phyloP scores from a whole-genome alignment of 1,140 invertebrate genomes.

The Ceratina calcarata region DNA sequence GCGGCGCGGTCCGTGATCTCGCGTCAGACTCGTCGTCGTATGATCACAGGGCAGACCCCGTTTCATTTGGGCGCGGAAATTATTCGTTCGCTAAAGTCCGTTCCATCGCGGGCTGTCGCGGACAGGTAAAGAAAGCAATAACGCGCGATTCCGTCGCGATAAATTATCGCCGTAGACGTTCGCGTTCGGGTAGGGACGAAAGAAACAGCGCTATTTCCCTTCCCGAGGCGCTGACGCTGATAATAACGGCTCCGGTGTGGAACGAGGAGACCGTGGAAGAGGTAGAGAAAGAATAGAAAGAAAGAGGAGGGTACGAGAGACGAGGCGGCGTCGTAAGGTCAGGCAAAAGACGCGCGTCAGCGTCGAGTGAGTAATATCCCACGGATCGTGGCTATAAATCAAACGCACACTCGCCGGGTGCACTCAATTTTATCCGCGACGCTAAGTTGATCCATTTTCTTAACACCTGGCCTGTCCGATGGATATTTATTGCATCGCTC shows the following conservation, averaged over 20 bases:
- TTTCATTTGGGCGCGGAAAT: background rate
- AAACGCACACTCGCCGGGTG: constrained; percentile 43
- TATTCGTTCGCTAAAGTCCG: background rate
- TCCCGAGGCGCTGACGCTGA: background rate
- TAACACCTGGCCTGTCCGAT: constrained; percentile 48
- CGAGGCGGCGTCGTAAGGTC: constrained; percentile 31
- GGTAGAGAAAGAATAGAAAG: background rate
- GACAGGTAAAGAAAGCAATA: background rate
- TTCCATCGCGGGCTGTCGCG: background rate
- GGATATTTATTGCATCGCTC: constrained; percentile 41
- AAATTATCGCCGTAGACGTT: constrained; percentile 5
- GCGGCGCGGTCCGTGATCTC: too few relatives aligned
- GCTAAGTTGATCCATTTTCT: constrained; percentile 50
- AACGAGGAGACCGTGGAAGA: background rate
- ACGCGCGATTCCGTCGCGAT: background rate
- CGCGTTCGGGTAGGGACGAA: background rate
- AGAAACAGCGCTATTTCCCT: constrained; percentile 26
- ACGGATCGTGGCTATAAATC: constrained; percentile 42
- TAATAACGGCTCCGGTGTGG: background rate
- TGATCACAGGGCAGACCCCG: background rate
- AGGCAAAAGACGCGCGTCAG: constrained; percentile 38
- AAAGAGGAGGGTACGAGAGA: background rate
- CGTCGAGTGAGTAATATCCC: constrained; percentile 47
- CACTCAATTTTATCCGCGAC: constrained; percentile 50
- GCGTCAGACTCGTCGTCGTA: background rate